These are phyloP conservation scores for Anser brachyrhynchus DNA, from an alignment of 2,113 vertebrate species.

Conservation along the genomic window DNA sequence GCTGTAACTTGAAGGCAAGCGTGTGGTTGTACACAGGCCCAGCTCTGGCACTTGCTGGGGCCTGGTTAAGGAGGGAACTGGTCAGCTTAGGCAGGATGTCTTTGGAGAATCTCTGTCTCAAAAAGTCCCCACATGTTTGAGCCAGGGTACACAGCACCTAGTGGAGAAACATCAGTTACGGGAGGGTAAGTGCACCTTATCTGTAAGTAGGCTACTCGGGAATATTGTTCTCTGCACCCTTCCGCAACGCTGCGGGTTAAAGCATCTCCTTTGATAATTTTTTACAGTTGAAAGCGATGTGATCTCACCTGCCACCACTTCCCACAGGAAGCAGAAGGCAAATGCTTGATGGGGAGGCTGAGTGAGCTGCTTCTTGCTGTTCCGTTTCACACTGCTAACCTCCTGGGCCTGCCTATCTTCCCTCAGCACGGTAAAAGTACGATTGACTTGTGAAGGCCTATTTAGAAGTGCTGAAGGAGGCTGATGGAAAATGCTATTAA, in stretches of 20 bases:
- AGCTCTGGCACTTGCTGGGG: conserved; percentile 83
- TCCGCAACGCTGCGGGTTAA: not conserved
- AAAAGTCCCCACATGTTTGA: conserved; percentile 86
- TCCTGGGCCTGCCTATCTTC: not conserved
- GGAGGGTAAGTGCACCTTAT: not conserved
- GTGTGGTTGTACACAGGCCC: conserved; percentile 88
- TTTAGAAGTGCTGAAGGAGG: not conserved
- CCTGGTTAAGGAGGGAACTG: conserved; percentile 82
- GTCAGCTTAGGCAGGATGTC: conserved; percentile 88
- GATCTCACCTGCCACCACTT: not conserved
- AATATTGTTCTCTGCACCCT: not conserved
- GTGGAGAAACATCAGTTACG: not conserved
- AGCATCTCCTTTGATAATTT: no score
- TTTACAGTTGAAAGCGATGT: not conserved
- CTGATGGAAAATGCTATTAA: not conserved
- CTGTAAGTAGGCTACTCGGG: not conserved
- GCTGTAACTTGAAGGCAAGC: conserved; percentile 90
- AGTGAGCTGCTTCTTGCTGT: not conserved
- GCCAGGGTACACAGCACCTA: conserved; percentile 89
- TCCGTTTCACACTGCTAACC: not conserved
- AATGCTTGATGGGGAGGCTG: not conserved
- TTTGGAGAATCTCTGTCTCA: conserved; percentile 88
- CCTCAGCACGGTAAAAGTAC: not conserved
- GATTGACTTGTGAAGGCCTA: not conserved
- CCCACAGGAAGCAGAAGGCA: not conserved